Evolutionary conservation across 2,797 vertebrate genomes (phyloP), one percentile per base, ranked within the genome.

Genomic region (Falco berigora): DNA sequence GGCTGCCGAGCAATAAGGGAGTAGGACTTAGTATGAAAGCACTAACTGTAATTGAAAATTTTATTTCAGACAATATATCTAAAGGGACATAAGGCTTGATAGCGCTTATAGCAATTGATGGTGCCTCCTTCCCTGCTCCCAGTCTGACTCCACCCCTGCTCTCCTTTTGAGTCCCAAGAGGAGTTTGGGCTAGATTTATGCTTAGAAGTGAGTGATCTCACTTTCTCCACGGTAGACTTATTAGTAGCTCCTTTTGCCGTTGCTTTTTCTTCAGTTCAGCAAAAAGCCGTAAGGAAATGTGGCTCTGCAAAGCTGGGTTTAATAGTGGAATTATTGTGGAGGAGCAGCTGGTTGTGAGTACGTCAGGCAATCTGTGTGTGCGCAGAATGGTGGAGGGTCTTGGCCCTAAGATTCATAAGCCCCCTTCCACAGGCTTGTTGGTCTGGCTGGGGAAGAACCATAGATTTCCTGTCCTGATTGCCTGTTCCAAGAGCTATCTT

Each of bases 71-170:
- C 20, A 8, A 2, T 24, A 20, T 3, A 42, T 42, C 14, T 14
- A 15, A 58, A 61, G n/a, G 47, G 34, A 34, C 4, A 1, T 66
- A 44, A 64, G 61, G 71, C 49, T 34, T 5, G 42, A 50, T 23
- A 32, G 30, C 2, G 6, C 38, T 44, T 8, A 1, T 44, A 1
- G 4, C 44, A 9, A 1, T 15, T 8, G 25, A 14, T 4, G 10
- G 30, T 12, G 8, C 14, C 19, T 71, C 27, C 46, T 36, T 71
- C 36, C 10, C 16, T 2, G 3, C 34, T 75, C 34, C 40, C 21
- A 2, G 40, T 68, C 47, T 46, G 49, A 23, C 30, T 55, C 46
- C 8, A 7, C 21, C 30, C 6, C 19, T 52, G 67, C 44, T 81
- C 67, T 66, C 42, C 82, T 59, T 30, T 59, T 19, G 34, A 27